A percentile compares a stretch with the other conserved stretches of the same genome.
Conservation (phyloP, 1,140 invertebrate species). For the Bradynema listronoti region DNA sequence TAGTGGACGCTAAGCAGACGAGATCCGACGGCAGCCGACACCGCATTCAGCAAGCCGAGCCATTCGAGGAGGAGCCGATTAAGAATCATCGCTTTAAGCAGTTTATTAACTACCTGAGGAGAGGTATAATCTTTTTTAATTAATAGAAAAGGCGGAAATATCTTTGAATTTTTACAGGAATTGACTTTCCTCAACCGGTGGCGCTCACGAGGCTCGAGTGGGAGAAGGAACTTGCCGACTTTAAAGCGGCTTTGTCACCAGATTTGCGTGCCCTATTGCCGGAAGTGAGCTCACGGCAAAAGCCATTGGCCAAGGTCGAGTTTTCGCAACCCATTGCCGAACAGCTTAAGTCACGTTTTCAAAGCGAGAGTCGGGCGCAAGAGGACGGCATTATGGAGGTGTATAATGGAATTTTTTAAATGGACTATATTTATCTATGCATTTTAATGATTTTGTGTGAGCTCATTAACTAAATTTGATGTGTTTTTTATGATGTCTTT, state of each 20-base stretch:
- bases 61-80: slow-evolving; percentile 52
- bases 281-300: slow-evolving; percentile 67
- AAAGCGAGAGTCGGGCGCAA: slow-evolving; percentile 40
- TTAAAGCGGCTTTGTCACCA: slow-evolving; percentile 68
- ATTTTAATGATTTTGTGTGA: too few relatives aligned
- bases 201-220: slow-evolving; percentile 76
- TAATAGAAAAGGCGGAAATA: not conserved
- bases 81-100: slow-evolving; percentile 51
- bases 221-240: slow-evolving; percentile 73
- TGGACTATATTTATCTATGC: too few relatives aligned
- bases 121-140: too few relatives aligned
- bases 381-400: too few relatives aligned
- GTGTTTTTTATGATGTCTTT: too few relatives aligned
- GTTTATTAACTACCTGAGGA: slow-evolving; percentile 48
- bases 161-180: slow-evolving; percentile 29
- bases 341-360: slow-evolving; percentile 47
- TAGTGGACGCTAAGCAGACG: slow-evolving; percentile 14
- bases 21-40: not conserved
- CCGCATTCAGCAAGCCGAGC: slow-evolving; percentile 24
- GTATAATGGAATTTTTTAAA: too few relatives aligned
- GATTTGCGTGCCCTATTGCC: slow-evolving; percentile 69
- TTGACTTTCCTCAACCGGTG: slow-evolving; percentile 62
- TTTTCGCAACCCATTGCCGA: slow-evolving; percentile 56
- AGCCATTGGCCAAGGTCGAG: slow-evolving; percentile 57
- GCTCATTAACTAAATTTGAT: too few relatives aligned